Evolutionary conservation across 53 echinoderm and acorn worm genomes (phyloP), one percentile per base, ranked within the genome.

Genomic region (Stichopus horrens): DNA sequence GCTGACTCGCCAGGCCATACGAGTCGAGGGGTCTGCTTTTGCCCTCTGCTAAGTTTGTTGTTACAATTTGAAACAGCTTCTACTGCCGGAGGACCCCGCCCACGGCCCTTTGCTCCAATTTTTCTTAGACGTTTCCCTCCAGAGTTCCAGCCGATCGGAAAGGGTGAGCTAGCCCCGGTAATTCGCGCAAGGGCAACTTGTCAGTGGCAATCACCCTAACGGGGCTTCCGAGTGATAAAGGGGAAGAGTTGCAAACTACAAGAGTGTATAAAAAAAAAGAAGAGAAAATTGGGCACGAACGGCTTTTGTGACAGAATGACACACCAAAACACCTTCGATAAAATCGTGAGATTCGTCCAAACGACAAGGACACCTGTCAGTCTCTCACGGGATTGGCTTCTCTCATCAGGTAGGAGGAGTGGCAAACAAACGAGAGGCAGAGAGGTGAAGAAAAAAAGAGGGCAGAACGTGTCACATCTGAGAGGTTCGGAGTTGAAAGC

Each of bases 111-210:
- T 81, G 81, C 22, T 56, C 81, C 81, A 81, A 81, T 81, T 81
- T 56, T 53, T 37, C 37, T 37, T 37, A 37, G 56, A 81, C 20
- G 58, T 58, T 21, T 22, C 22, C 19, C 58, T 7, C 8, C 81
- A 37, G 37, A 37, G 21, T n/a, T 18, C 71, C 71, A 7, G 71
- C 16, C 14, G 71, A 63, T 71, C 19, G 19, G 52, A 9, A 9
- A 4, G 19, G 75, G 52, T 20, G 58, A 21, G 54, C 57, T 21
- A 56, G 18, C 81, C 56, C 81, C 20, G 81, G 21, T 58, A 81
- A 81, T 81, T 81, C 57, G 57, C 81, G 81, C 81, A 81, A 81
- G 81, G 81, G 81, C 81, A 81, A 18, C 59, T 81, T 81, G 81
- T 81, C 81, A 81, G 19, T 57, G 56, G 58, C 58, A 81, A 81